Evolutionary conservation across 2,888 invertebrate species (phyloP), one percentile per base, ranked within the genome.

Genomic region (Gymnosoma rotundatum): DNA sequence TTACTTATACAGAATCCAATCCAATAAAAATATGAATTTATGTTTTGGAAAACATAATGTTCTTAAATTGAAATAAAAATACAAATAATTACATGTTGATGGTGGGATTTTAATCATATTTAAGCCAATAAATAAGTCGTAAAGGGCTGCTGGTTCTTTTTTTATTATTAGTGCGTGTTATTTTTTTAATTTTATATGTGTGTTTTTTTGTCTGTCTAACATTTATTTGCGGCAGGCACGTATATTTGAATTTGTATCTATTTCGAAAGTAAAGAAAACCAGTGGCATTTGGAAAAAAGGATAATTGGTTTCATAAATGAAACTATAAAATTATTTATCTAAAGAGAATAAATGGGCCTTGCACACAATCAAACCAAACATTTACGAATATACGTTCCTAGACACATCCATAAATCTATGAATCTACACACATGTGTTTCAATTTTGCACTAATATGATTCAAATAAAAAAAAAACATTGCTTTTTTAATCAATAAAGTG

Each of bases 401-500:
- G 5, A 10, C 50, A 7, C 38, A 60, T 18, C 14, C 20, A 67
- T 20, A 52, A 52, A 52, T 16, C 16, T 16, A 18, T 54, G 10
- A 10, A 21, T 54, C 20, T 3, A 42, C 14, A 18, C 0, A 20
- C 50, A 9, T 25, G 16, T 69, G 9, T 69, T 42, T 0, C 0
- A 12, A 12, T 12, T 42, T 25, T 64, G 36, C 20, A 54, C 63
- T 61, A 50, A 20, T 54, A 63, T 52, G 38, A 48, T 54, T 63
- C 42, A 73, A 70, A 61, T 72, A 75, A 70, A 8, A 70, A 69
- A 82, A 72, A 54, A 48, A 79, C 38, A 25, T 14, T 16, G 12
- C n/a, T 60, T 75, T 75, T 76, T 80, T 83, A 83, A 83, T 83
- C 83, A 83, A 83, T 83, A 83, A 83, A 83, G 61, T 76, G 67